Base-by-base conservation (phyloP, 2,797 vertebrate species). In the Hippocampus kuda region DNA sequence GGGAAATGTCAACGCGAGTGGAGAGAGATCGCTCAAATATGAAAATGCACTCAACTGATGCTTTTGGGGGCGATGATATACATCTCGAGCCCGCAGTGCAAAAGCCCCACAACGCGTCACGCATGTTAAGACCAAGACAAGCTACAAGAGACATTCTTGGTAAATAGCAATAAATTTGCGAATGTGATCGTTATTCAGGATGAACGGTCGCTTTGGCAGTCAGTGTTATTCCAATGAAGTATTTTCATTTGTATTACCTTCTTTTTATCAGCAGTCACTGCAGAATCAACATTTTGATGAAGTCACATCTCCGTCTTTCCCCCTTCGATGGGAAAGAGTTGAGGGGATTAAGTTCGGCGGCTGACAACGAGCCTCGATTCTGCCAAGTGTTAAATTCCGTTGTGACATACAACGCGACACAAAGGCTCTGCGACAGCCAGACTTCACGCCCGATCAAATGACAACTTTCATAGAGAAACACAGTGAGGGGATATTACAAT, bases 331-430 rank as follows among this genome's bases (percentile, higher is more conserved):
- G 80, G 84, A 89, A 88, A 85, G 89, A 90, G 85, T 84, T 81
- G 80, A 80, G 63, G 60, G 86, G 90, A 92, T 92, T 89, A 91
- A 88, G 90, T 92, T 92, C 87, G 83, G 81, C 79, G 87, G 73
- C 80, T 90, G 86, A 88, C 86, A 90, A 89, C 87, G 89, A 87
- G 84, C 82, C 84, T 81, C 51, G 65, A 78, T 85, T 86, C 88
- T 88, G 85, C 86, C 88, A 90, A 91, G 90, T 91, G 89, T 91
- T 90, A 87, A 91, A 88, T 90, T 92, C 90, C 89, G 90, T 90
- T 89, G 88, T 91, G 85, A 89, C 84, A 83, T 87, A 88, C 85
- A 86, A 86, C 77, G 57, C 74, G 74, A 85, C 85, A 90, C 89
- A 91, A 90, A 84, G 83, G 80, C 77, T 83, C 81, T 57, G 68